Conservation (phyloP, 2,797 vertebrate species). For the Chelidonichthys spinosus region DNA sequence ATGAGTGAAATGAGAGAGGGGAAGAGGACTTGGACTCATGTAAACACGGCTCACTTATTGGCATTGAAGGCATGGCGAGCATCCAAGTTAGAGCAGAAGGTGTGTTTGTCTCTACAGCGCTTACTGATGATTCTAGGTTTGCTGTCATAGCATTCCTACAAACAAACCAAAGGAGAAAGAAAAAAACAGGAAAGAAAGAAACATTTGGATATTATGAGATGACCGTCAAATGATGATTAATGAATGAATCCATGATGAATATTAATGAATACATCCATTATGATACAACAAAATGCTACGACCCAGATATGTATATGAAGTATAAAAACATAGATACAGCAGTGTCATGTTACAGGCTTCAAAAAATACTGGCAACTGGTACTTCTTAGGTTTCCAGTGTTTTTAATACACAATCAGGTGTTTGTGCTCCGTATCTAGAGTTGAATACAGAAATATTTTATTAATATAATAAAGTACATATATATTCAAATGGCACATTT, state of each 20-base stretch:
- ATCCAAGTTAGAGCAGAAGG: slow-evolving; percentile 89
- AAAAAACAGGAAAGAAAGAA: background rate
- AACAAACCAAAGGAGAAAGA: slow-evolving; percentile 1
- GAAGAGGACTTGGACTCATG: background rate
- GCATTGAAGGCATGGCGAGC: slow-evolving; percentile 90
- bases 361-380: background rate
- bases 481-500: background rate
- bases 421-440: background rate
- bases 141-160: slow-evolving; percentile 92
- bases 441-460: background rate
- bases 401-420: background rate
- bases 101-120: slow-evolving; percentile 85
- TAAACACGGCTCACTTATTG: slow-evolving; percentile 88
- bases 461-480: background rate
- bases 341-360: background rate
- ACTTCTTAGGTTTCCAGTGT: background rate
- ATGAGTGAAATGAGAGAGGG: background rate
- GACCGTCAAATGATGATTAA: background rate
- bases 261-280: background rate
- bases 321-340: background rate
- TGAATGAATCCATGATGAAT: background rate
- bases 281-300: background rate
- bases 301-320: background rate
- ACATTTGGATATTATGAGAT: background rate
- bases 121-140: slow-evolving; percentile 95